Percentiles rank a stretch among this genome's conserved stretches.
Evolutionary conservation across 2,113 vertebrate species (phyloP).

Genomic region (Channa maculata): DNA sequence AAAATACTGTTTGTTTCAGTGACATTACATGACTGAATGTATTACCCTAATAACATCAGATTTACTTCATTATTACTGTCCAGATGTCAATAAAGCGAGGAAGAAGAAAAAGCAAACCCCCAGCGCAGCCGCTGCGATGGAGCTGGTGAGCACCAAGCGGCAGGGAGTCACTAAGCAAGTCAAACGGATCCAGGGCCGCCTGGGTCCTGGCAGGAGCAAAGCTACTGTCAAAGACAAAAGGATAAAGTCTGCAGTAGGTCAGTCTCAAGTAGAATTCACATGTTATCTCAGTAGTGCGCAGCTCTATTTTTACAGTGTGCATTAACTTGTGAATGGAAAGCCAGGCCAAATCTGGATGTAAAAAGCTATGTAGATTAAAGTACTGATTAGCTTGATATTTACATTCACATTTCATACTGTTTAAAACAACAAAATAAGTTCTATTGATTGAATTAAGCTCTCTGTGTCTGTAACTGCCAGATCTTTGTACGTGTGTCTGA

Average conservation of each 20-base stretch:
- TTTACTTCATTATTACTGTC: fast-evolving
- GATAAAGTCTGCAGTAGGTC: slow-evolving; percentile 80
- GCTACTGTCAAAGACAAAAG: slow-evolving; percentile 83
- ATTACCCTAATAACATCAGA: neutral
- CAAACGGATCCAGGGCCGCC: slow-evolving; percentile 71
- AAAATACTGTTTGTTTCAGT: too few relatives aligned
- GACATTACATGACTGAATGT: neutral
- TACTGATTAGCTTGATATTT: too few relatives aligned
- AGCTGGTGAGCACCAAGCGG: slow-evolving; percentile 74
- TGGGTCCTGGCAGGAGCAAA: slow-evolving; percentile 66
- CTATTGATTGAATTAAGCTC: too few relatives aligned
- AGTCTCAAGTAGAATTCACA: slow-evolving; percentile 22
- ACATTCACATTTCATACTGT: too few relatives aligned
- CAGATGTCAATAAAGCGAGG: slow-evolving; percentile 54
- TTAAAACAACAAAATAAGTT: too few relatives aligned
- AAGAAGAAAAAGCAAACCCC: slow-evolving; percentile 49
- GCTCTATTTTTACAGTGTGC: too few relatives aligned
- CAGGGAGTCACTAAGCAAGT: slow-evolving; percentile 79
- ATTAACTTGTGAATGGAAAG: too few relatives aligned
- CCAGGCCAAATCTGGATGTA: too few relatives aligned
- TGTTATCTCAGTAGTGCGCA: too few relatives aligned
- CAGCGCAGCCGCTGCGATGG: slow-evolving; percentile 55
- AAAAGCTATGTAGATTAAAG: too few relatives aligned
- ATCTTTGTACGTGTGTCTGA: neutral
- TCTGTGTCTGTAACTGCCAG: neutral